These are phyloP conservation scores for Panurus biarmicus DNA, from an alignment of 2,113 vertebrate genomes.

Conservation along the genomic window DNA sequence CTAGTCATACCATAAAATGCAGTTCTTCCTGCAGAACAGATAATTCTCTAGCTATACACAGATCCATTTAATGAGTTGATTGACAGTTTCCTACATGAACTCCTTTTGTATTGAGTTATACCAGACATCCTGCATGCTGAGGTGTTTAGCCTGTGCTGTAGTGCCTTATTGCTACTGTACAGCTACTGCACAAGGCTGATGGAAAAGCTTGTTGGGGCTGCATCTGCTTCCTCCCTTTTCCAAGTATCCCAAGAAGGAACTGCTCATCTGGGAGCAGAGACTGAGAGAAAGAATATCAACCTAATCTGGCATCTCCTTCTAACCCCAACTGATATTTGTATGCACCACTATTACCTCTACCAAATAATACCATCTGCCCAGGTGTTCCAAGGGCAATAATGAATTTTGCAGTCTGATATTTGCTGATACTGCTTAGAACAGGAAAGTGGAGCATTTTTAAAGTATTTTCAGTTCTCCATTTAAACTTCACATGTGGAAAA, in stretches of 20 bases:
- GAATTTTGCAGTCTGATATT: background rate
- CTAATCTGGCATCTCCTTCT: background rate
- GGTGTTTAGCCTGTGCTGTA: background rate
- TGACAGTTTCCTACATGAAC: background rate
- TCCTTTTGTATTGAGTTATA: background rate
- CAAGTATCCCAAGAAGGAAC: background rate
- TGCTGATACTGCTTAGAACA: background rate
- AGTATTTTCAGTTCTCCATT: background rate
- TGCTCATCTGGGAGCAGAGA: background rate
- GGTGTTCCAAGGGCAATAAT: background rate
- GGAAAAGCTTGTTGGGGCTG: background rate
- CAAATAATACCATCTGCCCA: background rate
- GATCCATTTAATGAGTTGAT: background rate
- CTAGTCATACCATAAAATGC: background rate
- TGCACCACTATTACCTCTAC: background rate
- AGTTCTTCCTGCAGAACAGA: background rate
- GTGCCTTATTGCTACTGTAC: background rate
- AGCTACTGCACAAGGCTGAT: background rate
- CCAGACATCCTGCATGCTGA: background rate
- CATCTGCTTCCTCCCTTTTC: background rate
- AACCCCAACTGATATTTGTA: rapidly evolving
- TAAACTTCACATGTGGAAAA: background rate
- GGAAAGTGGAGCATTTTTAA: background rate
- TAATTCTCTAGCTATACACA: background rate
- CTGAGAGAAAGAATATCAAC: background rate